phyloP scores from a whole-genome alignment of 2,888 invertebrate genomes.

The Heliconius ethilla region DNA sequence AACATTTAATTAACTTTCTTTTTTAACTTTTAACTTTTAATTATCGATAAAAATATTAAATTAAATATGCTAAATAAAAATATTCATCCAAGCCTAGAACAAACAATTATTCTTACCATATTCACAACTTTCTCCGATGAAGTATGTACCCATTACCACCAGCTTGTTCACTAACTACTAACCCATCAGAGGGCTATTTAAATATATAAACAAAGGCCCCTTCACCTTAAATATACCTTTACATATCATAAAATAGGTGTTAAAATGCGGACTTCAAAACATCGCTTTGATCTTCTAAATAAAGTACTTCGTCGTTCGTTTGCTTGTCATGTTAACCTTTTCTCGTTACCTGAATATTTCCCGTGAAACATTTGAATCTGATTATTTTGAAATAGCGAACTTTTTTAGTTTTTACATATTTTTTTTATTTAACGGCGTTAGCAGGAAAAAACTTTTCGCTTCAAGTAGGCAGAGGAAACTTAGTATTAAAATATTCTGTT shows the following conservation, averaged over 20 bases:
- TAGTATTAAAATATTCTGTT: too few species aligned
- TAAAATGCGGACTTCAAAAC: neutral
- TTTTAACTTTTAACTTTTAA: too few species aligned
- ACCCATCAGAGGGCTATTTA: neutral
- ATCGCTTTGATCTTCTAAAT: slow-evolving; percentile 22
- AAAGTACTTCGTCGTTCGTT: slow-evolving; percentile 10
- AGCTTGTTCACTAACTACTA: neutral
- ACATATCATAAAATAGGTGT: neutral
- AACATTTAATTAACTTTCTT: too few species aligned
- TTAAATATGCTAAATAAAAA: too few species aligned
- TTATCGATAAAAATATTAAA: too few species aligned
- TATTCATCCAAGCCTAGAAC: too few species aligned
- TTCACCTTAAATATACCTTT: neutral
- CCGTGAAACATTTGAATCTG: slow-evolving; percentile 6
- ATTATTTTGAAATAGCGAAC: too few species aligned
- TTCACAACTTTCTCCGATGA: neutral
- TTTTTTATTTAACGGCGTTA: neutral
- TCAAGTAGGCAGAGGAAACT: too few species aligned
- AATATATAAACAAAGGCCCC: neutral
- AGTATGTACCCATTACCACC: too few species aligned
- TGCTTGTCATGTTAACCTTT: slow-evolving; percentile 22
- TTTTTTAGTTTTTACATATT: neutral
- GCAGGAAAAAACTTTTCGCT: neutral
- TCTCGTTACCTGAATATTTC: slow-evolving; percentile 16
- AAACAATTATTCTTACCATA: too few species aligned